Evolutionary conservation across 2,113 vertebrate genomes (phyloP).

Genomic region (Carassius auratus): DNA sequence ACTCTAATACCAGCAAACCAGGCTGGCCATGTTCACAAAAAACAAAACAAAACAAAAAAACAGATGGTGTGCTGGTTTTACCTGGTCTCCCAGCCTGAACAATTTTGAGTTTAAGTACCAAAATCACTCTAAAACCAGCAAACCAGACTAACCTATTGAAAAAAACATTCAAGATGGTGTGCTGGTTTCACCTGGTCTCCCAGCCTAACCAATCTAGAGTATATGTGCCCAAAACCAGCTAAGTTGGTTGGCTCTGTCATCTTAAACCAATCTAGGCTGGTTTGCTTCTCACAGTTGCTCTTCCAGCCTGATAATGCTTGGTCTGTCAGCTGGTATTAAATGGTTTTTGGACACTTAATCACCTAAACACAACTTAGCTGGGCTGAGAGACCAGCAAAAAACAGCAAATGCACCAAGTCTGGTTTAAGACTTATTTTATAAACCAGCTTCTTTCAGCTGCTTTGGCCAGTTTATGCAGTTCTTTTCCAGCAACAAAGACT

Average conservation of each 20-base stretch:
- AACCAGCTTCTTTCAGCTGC: neutral
- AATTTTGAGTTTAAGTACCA: neutral
- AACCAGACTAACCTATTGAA: neutral
- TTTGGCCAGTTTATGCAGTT: neutral
- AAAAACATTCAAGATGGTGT: neutral
- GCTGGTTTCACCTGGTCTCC: neutral
- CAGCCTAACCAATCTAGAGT: neutral
- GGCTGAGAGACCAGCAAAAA: neutral
- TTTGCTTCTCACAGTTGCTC: neutral
- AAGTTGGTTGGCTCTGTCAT: too few species aligned
- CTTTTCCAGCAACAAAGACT: neutral
- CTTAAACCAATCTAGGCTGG: neutral
- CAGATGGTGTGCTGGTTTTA: neutral
- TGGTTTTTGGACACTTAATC: neutral
- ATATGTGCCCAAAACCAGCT: neutral
- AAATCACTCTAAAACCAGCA: neutral
- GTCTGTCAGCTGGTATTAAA: neutral
- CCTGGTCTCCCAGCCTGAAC: neutral
- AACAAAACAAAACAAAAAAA: too few species aligned
- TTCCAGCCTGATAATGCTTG: neutral
- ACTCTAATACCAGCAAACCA: neutral
- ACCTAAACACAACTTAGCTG: neutral
- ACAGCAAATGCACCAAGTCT: neutral
- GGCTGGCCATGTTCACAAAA: neutral
- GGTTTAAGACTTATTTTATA: neutral